Percentiles rank a stretch among this genome's conserved stretches.
These are phyloP conservation scores for Cossypha niveicapilla DNA, from an alignment of 2,797 vertebrate species.

Conservation along the genomic window DNA sequence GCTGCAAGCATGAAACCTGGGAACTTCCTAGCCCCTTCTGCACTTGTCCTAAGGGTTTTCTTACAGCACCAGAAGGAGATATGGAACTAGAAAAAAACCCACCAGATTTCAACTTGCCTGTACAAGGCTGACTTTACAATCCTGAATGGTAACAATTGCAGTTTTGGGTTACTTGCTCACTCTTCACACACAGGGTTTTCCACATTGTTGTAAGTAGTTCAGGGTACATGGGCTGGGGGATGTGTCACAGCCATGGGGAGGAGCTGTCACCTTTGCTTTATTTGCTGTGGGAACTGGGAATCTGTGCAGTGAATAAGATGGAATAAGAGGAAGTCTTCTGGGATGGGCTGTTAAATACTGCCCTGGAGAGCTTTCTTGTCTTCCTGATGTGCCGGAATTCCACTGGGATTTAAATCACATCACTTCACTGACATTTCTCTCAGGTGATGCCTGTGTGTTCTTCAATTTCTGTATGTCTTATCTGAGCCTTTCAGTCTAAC, in stretches of 20 bases:
- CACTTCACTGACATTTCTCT: constrained; percentile 15
- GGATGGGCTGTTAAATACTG: constrained; percentile 10
- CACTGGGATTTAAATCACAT: background rate
- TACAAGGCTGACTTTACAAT: background rate
- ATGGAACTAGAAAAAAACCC: background rate
- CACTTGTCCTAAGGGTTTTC: background rate
- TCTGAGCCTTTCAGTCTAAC: background rate
- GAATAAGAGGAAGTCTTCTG: background rate
- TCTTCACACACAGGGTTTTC: background rate
- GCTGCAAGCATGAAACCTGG: background rate
- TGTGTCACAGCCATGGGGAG: background rate
- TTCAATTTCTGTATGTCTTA: constrained; percentile 31
- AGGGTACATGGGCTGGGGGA: background rate
- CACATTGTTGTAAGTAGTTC: background rate
- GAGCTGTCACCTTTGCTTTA: background rate
- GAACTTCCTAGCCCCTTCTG: background rate
- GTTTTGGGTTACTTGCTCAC: background rate
- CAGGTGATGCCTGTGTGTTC: constrained; percentile 22
- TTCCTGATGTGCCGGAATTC: background rate
- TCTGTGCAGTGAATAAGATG: background rate
- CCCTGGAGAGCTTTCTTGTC: background rate
- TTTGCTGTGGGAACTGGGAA: background rate
- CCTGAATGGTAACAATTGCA: background rate
- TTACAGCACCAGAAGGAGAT: background rate
- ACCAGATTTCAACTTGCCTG: background rate